Base-by-base conservation (phyloP, 2,888 invertebrate genomes). In the Himalopsyche japonica region DNA sequence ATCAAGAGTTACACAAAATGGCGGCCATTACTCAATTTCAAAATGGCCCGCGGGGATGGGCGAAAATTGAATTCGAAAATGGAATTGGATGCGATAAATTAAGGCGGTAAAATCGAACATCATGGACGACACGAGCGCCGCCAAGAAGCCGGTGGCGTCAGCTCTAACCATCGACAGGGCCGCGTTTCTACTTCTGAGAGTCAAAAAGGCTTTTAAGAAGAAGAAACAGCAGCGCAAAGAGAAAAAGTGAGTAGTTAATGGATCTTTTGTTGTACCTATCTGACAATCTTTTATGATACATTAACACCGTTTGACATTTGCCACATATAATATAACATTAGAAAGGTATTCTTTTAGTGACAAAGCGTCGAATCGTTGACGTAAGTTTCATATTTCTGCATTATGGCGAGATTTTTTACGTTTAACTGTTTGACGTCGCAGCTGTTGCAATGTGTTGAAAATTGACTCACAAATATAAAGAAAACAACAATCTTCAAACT, bases 151-250 rank as follows among this genome's bases (percentile, higher is more conserved):
- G 88, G 91, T 92, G 88, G 94, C 94, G 88, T 93, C 95, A 86
- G 93, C 94, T 83, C 92, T 97, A 88, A 96, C 97, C 88, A 97
- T 98, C 90, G 97, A 97, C 92, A 94, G 97, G 87, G 97, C 97
- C 80, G 97, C 97, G 82, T 97, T 98, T 90, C 93, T 98, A 49
- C 93, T 98, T 88, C 92, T 98, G 88, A 93, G 97, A 88, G 97
- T 98, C 85, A 97, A 97, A 89, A 95, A 96, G 89, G 97, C 97
- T 64, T 97, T 98, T 91, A 97, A 96, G 91, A 97, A 96, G 92
- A 97, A 97, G 92, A 95, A 97, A 88, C 95, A 97, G 89, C 96
- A 96, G 90, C 93, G 96, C 88, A 97, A 97, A 89, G 97, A 97
- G 86, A 96, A 95, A 93, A 95, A 94, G 97, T 97, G 90, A 95